Evolutionary conservation across 2,888 invertebrate species (phyloP), one percentile per base, ranked within the genome.

Genomic region (Heliconius sara): DNA sequence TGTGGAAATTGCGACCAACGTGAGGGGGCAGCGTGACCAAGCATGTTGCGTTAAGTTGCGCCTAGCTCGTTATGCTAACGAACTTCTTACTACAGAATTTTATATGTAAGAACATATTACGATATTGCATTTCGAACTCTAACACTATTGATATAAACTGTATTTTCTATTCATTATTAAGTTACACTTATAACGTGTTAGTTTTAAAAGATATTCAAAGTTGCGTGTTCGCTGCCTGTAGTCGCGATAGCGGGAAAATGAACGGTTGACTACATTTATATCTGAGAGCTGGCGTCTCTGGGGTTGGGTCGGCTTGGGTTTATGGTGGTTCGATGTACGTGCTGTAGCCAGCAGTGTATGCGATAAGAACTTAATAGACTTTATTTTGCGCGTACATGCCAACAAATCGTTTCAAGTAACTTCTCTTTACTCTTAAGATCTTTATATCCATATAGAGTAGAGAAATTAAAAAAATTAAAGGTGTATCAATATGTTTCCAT

Each of bases 31-130:
- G 92, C 94, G 91, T 94, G 94, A 93, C 94, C 95, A 94, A 92
- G 95, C 95, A 93, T 95, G 91, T 91, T 92, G 93, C 95, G 92
- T 95, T 95, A 94, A 95, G 94, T 93, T 92, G 95, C 91, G 91
- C 90, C 87, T 91, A 91, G 90, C 89, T 94, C 91, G 93, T 95
- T 95, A 95, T 95, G 94, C 92, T 94, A 95, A 95, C 94, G 91
- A 84, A 88, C 86, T 84, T 83, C 81, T 83, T 83, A 79, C 82
- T 83, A 72, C 79, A 86, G 82, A 86, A 84, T 80, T 80, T 79
- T 80, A 16, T 78, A 82, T 82, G 82, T 81, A 80, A 79, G 75
- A 47, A 75, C 47, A 22, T 10, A 2, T 10, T 6, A 2, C 0
- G 0, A 3, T 76, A 83, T 22, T 30, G n/a, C 2, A 88, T 86